Percentiles rank a stretch among this genome's conserved stretches.
Conservation (phyloP, 2,797 vertebrate species). For the Falco rusticolus region DNA sequence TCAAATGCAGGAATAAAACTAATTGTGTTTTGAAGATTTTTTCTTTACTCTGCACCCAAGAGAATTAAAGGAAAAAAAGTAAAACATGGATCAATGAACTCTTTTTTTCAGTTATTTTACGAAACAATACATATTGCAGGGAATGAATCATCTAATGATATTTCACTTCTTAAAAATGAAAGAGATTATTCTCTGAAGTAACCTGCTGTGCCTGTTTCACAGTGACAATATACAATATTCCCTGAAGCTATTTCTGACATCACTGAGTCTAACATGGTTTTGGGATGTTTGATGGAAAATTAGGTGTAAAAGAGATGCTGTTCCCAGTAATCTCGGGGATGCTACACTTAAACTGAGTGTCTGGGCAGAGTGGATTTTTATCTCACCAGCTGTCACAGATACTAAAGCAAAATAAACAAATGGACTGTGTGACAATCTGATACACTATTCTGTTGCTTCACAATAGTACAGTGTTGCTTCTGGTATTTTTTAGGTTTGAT, state of each 20-base stretch:
- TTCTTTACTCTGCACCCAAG: not conserved
- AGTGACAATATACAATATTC: slow-evolving; percentile 1
- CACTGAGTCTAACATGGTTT: slow-evolving; percentile 1
- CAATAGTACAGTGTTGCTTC: not conserved
- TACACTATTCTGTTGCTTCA: not conserved
- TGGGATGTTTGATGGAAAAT: slow-evolving; percentile 14
- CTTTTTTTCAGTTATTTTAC: slow-evolving; percentile 9
- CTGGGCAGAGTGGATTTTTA: not conserved
- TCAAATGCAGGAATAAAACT: not conserved
- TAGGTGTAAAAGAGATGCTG: not conserved
- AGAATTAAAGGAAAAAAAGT: not conserved
- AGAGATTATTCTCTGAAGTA: slow-evolving; percentile 48
- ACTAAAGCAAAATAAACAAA: not conserved
- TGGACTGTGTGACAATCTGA: not conserved
- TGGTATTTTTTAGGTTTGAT: not conserved
- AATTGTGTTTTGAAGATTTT: not conserved
- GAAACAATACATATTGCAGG: slow-evolving; percentile 1
- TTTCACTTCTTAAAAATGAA: slow-evolving; percentile 44
- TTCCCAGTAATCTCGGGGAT: fast-evolving
- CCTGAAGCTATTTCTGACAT: slow-evolving; percentile 50
- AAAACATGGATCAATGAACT: not conserved
- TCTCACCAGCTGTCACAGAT: not conserved
- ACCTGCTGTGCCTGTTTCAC: slow-evolving; percentile 37
- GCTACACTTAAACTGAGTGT: not conserved
- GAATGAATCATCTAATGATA: slow-evolving; percentile 39